phyloP scores from a whole-genome alignment of 2,797 vertebrate species.

The Darevskia mixta region DNA sequence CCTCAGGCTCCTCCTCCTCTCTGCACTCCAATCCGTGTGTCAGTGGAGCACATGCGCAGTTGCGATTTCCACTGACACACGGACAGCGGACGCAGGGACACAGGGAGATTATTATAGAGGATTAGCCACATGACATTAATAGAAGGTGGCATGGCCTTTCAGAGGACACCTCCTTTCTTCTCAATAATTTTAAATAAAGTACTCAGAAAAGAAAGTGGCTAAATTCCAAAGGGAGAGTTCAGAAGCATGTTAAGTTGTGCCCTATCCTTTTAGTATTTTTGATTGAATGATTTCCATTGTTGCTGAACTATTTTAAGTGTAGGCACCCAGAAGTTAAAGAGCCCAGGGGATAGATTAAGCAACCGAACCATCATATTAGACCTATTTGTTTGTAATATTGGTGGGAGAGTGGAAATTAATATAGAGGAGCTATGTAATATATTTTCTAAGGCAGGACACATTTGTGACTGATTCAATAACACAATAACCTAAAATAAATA shows the following conservation, averaged over 20 bases:
- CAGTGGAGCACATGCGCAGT: no score
- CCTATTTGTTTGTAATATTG: slow-evolving; percentile 25
- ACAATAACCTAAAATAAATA: slow-evolving; percentile 53
- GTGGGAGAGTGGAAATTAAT: not conserved
- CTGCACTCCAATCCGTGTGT: no score
- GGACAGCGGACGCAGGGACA: no score
- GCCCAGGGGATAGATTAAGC: slow-evolving; percentile 55
- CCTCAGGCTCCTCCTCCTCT: no score
- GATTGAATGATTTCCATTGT: slow-evolving; percentile 45
- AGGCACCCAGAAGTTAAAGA: slow-evolving; percentile 50
- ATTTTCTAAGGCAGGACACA: slow-evolving; percentile 40
- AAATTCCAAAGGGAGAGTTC: slow-evolving; percentile 2
- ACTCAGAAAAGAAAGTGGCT: not conserved
- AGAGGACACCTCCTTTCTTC: slow-evolving; percentile 20
- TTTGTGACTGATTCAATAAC: not conserved
- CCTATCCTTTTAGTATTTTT: slow-evolving; percentile 37
- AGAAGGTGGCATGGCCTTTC: slow-evolving; percentile 30
- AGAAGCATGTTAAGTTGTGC: not conserved
- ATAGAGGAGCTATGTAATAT: not conserved
- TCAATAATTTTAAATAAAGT: slow-evolving; percentile 6
- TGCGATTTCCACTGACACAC: no score
- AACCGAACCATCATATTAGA: slow-evolving; percentile 42
- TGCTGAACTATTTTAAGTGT: slow-evolving; percentile 44
- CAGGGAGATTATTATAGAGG: no score
- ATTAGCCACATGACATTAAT: slow-evolving; percentile 17